Conservation (phyloP, 2,113 vertebrate genomes). For the Oriolus oriolus region DNA sequence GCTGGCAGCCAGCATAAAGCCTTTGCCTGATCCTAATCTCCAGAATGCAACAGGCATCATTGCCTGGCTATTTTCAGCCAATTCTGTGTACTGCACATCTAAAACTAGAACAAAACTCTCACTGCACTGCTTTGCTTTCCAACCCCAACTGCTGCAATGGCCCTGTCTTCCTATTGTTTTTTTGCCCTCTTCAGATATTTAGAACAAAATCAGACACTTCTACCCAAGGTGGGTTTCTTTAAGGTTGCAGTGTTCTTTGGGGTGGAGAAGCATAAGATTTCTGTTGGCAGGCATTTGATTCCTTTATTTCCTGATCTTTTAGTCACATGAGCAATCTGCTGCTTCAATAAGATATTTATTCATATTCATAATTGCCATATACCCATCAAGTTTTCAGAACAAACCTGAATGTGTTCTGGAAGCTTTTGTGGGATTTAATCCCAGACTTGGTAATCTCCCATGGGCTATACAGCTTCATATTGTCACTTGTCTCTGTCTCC, state of each 20-base stretch:
- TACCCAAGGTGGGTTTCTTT: not conserved
- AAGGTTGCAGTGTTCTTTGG: not conserved
- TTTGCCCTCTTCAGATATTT: not conserved
- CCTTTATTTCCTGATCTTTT: not conserved
- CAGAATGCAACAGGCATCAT: not conserved
- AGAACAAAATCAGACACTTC: not conserved
- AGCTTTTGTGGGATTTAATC: not conserved
- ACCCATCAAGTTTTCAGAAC: not conserved
- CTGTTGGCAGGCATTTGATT: not conserved
- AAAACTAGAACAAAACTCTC: not conserved
- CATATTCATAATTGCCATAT: not conserved
- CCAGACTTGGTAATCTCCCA: not conserved
- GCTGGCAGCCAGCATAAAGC: constrained; percentile 14
- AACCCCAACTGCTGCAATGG: not conserved
- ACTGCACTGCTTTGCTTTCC: not conserved
- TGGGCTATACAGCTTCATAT: not conserved
- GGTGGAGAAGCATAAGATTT: not conserved
- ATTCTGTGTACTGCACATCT: not conserved
- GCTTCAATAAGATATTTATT: not conserved
- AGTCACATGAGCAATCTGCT: not conserved
- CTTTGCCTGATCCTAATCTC: constrained; percentile 27
- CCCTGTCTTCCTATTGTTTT: not conserved
- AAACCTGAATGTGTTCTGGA: not conserved
- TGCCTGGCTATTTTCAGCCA: constrained; percentile 3
- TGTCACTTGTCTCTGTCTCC: not conserved